phyloP scores from a whole-genome alignment of 2,888 invertebrate species.

The Andrena minutula region DNA sequence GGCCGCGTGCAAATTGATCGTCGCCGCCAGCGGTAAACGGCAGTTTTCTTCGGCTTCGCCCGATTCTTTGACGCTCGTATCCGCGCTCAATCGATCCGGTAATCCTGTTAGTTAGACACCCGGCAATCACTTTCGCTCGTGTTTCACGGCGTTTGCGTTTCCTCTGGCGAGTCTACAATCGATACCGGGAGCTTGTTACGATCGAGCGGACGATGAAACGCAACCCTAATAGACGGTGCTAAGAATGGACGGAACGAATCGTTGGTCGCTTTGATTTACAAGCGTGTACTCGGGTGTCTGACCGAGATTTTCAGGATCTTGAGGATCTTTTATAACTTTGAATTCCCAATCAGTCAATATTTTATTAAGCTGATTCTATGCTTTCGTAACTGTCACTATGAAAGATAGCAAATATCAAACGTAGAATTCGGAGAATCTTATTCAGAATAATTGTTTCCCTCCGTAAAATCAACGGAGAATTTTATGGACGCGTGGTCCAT shows the following conservation, averaged over 20 bases:
- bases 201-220: slow-evolving; percentile 4
- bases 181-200: neutral
- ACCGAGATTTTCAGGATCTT: neutral
- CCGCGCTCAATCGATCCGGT: slow-evolving; percentile 19
- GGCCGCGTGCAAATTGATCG: slow-evolving; percentile 45
- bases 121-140: slow-evolving; percentile 28
- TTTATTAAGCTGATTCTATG: too few species aligned
- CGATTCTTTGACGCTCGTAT: slow-evolving; percentile 35
- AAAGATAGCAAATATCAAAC: too few species aligned
- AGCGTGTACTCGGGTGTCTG: neutral
- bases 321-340: too few species aligned
- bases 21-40: slow-evolving; percentile 46
- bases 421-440: too few species aligned
- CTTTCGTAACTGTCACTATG: too few species aligned
- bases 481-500: too few species aligned
- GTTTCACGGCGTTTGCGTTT: slow-evolving; percentile 12
- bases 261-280: neutral
- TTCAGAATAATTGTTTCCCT: too few species aligned
- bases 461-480: too few species aligned
- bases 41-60: slow-evolving; percentile 41
- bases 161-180: neutral
- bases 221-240: neutral
- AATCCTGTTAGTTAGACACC: slow-evolving; percentile 35
- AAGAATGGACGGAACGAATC: neutral
- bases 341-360: too few species aligned